Conservation (phyloP, 2,797 vertebrate genomes). For the Diceros bicornis region DNA sequence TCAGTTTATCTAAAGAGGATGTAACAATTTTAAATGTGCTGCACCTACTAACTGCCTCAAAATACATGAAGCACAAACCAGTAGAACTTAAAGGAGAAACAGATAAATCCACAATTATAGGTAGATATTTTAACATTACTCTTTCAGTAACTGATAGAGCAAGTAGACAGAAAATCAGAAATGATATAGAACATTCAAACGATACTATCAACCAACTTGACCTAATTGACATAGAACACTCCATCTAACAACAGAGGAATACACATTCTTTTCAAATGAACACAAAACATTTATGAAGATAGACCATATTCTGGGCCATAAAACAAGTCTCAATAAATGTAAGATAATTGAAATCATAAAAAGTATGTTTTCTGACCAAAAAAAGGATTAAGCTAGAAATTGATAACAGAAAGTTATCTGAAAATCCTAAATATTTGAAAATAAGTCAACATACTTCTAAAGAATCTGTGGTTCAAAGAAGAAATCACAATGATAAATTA, state of each 20-base stretch:
- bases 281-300: background rate
- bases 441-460: background rate
- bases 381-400: background rate
- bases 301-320: background rate
- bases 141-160: background rate
- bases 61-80: background rate
- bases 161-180: slow-evolving; percentile 14
- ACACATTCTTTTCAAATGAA: background rate
- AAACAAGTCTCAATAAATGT: background rate
- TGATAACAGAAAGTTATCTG: background rate
- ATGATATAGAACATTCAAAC: background rate
- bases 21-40: background rate
- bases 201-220: background rate
- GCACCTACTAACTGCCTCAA: background rate
- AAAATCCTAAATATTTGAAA: slow-evolving; percentile 51
- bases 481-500: background rate
- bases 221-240: background rate
- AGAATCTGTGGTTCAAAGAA: background rate
- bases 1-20: background rate
- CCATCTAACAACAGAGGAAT: background rate
- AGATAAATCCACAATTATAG: background rate
- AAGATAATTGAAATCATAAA: background rate
- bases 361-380: background rate
- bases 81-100: slow-evolving; percentile 1
- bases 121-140: background rate